Evolutionary conservation across 92 coral and sea anemone genomes (phyloP).

Genomic region (Paramuricea clavata): DNA sequence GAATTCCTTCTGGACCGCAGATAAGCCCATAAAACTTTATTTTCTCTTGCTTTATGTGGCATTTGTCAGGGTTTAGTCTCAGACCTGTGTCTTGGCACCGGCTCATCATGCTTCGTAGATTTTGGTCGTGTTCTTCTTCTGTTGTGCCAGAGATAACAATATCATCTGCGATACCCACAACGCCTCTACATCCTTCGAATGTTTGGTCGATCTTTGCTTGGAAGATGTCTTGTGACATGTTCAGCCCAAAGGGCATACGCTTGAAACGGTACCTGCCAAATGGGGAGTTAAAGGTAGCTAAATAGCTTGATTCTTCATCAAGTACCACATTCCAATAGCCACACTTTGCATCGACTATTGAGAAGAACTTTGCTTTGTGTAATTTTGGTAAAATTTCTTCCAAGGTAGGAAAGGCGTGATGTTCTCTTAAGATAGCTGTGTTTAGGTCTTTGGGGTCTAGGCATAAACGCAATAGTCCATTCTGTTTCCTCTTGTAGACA

Average conservation of each 20-base stretch:
- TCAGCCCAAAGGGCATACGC: slow-evolving; percentile 53
- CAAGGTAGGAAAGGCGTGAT: slow-evolving; percentile 59
- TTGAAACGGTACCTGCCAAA: slow-evolving; percentile 35
- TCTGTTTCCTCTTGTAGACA: slow-evolving; percentile 62
- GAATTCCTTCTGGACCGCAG: slow-evolving; percentile 55
- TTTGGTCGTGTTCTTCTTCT: slow-evolving; percentile 32
- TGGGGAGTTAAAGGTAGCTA: slow-evolving; percentile 35
- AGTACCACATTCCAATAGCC: slow-evolving; percentile 49
- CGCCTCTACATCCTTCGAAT: slow-evolving; percentile 49
- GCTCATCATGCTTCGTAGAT: slow-evolving; percentile 36
- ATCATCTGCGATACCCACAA: slow-evolving; percentile 74
- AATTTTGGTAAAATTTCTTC: slow-evolving; percentile 59
- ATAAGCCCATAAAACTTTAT: slow-evolving; percentile 53
- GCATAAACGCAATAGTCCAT: slow-evolving; percentile 52
- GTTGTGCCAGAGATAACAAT: slow-evolving; percentile 33
- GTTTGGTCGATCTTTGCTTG: slow-evolving; percentile 56
- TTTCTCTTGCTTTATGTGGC: slow-evolving; percentile 59
- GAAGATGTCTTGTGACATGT: slow-evolving; percentile 52
- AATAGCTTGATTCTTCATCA: slow-evolving; percentile 37
- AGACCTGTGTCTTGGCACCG: slow-evolving; percentile 41
- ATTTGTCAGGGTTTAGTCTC: slow-evolving; percentile 56
- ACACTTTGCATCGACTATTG: too few species aligned
- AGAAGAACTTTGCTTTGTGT: too few species aligned
- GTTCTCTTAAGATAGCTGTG: slow-evolving; percentile 64
- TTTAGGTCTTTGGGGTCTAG: slow-evolving; percentile 68